These are phyloP conservation scores for Cnemophilus loriae DNA, from an alignment of 2,113 vertebrate species.

Conservation along the genomic window DNA sequence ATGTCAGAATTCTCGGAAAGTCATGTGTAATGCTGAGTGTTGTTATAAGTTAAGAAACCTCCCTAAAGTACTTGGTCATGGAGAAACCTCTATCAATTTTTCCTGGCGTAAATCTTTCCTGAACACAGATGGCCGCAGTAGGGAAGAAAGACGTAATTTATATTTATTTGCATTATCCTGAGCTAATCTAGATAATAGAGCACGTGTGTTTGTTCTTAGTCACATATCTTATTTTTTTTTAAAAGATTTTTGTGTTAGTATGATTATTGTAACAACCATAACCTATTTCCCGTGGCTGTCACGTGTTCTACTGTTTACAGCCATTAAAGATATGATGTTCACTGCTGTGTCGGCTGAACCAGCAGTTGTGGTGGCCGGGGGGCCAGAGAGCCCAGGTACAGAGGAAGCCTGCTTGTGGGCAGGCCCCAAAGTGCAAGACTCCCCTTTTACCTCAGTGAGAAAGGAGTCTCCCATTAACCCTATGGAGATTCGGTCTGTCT, in stretches of 20 bases:
- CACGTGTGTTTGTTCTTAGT: neutral
- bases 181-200: neutral
- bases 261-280: neutral
- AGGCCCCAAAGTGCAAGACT: no score
- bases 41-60: neutral
- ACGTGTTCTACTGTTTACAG: neutral
- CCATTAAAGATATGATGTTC: neutral
- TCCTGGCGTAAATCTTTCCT: neutral
- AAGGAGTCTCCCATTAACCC: no score
- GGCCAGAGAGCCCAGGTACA: no score
- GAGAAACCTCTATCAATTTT: neutral
- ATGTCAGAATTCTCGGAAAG: neutral
- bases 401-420: no score
- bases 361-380: no score
- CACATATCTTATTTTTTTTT: neutral
- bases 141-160: neutral
- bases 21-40: neutral
- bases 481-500: no score
- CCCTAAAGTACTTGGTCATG: neutral
- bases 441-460: no score
- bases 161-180: neutral
- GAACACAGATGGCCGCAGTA: neutral
- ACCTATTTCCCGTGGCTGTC: neutral
- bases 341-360: no score
- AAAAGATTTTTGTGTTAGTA: neutral